A percentile compares a stretch with the other conserved stretches of the same genome.
These are phyloP conservation scores for Mandrillus leucophaeus DNA, from an alignment of 2,113 vertebrate genomes.

Conservation along the genomic window DNA sequence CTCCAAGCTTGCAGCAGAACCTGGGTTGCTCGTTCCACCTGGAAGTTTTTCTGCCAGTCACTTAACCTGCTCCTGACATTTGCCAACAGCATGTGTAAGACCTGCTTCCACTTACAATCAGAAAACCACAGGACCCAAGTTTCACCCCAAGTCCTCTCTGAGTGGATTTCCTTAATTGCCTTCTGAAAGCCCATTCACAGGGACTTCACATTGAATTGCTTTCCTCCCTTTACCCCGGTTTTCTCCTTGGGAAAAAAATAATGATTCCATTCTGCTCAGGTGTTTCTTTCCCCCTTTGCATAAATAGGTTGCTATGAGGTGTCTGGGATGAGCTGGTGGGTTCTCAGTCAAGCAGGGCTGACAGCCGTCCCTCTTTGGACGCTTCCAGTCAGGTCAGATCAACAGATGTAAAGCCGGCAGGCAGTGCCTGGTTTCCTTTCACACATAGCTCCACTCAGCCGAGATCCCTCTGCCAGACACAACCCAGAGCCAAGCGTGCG, in stretches of 20 bases:
- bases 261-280: conserved; percentile 73
- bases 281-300: conserved; percentile 38
- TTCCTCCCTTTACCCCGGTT: background rate
- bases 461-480: conserved; percentile 84
- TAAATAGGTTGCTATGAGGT: conserved; percentile 59
- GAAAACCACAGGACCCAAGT: conserved; percentile 39
- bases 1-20: conserved; percentile 55
- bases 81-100: conserved; percentile 60
- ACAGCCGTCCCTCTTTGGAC: conserved; percentile 76
- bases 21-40: conserved; percentile 58
- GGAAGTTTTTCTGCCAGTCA: conserved; percentile 62
- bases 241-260: conserved; percentile 61
- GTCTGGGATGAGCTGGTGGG: conserved; percentile 47
- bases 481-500: conserved; percentile 72
- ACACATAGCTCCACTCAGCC: conserved; percentile 81
- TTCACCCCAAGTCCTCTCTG: conserved; percentile 47
- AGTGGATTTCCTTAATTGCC: conserved; percentile 44
- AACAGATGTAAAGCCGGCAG: conserved; percentile 85
- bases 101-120: conserved; percentile 54
- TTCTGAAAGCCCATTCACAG: conserved; percentile 48
- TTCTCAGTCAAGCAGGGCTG: conserved; percentile 71
- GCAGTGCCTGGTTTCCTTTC: conserved; percentile 83
- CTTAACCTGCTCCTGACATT: conserved; percentile 70
- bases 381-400: conserved; percentile 82
- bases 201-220: conserved; percentile 41